Evolutionary conservation across 2,797 vertebrate species (phyloP), one percentile per base, ranked within the genome.

Genomic region (Poeciliopsis presidionis): DNA sequence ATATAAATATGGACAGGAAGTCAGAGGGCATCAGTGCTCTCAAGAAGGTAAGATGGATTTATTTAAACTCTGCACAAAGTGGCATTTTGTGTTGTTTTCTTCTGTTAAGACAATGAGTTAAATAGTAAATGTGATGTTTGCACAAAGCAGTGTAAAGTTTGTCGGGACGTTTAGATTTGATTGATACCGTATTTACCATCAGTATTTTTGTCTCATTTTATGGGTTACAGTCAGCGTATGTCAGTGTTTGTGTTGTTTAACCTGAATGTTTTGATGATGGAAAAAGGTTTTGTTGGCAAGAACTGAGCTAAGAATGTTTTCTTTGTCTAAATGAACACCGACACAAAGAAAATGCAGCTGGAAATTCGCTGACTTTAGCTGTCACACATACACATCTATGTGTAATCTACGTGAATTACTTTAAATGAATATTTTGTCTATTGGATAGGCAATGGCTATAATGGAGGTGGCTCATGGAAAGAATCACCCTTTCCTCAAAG

Each of bases 381-480:
- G 20, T 67, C 20, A 25, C 36, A 41, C 4, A 41, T 67, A 67
- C 25, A 41, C 22, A 13, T n/a, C 11, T 13, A 12, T 65, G 36
- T 8, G 20, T 3, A 41, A 65, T 22, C 20, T 11, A 22, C 3
- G 11, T 43, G 39, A 43, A 69, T 13, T 69, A 43, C 53, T 11
- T 59, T 2, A 33, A 46, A 43, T 9, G 22, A 5, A 12, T 51
- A 9, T 73, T 20, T 63, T 43, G 20, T 63, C 47, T 47, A 7
- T 25, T 63, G 14, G 75, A 65, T 91, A 99, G 98, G 98, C 97
- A 47, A 90, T 97, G 70, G 95, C 95, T 72, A 98, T 99, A 91
- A 99, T 99, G 97, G 97, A 99, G 92, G 95, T 99, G 74, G 96
- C 96, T 81, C 97, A 99, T 16, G 98, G 98, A 81, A 97, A 97